These are phyloP conservation scores for Mus caroli DNA, from an alignment of 2,797 vertebrate genomes.

Conservation along the genomic window DNA sequence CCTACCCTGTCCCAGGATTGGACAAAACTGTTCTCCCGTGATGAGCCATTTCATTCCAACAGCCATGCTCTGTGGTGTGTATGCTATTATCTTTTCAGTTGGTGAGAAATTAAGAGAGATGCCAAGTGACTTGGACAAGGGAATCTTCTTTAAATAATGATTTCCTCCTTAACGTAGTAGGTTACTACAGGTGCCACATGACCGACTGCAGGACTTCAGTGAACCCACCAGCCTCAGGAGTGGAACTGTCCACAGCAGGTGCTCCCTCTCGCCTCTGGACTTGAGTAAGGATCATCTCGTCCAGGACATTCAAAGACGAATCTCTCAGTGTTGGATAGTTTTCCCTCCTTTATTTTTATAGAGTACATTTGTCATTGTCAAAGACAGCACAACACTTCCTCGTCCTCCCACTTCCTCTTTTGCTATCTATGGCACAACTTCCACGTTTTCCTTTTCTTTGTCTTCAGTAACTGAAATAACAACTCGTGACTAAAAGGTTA, in stretches of 20 bases:
- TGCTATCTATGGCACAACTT: not conserved
- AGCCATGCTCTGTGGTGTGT: not conserved
- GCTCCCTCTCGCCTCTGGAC: not conserved
- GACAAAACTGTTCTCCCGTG: not conserved
- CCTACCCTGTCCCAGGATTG: slow-evolving; percentile 4
- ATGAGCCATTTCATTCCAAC: not conserved
- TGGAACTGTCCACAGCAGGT: not conserved
- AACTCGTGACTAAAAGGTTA: slow-evolving; percentile 17
- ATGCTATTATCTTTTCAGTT: not conserved
- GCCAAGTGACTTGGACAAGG: not conserved
- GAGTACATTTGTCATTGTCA: slow-evolving; percentile 9
- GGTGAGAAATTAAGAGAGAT: slow-evolving; percentile 44
- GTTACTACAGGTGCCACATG: not conserved
- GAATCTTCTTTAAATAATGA: not conserved
- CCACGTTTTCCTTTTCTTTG: slow-evolving; percentile 19
- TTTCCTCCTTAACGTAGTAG: accelerated
- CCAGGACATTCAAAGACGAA: not conserved
- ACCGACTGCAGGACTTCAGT: not conserved
- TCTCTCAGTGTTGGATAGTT: not conserved
- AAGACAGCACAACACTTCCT: not conserved
- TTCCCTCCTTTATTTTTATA: slow-evolving; percentile 34
- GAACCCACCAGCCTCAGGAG: not conserved
- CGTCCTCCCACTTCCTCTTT: slow-evolving; percentile 14
- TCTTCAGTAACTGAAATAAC: slow-evolving; percentile 57
- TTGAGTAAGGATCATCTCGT: not conserved